Evolutionary conservation across 2,797 vertebrate species (phyloP), one percentile per base, ranked within the genome.

Genomic region (Tokudaia tokunoshimensis): DNA sequence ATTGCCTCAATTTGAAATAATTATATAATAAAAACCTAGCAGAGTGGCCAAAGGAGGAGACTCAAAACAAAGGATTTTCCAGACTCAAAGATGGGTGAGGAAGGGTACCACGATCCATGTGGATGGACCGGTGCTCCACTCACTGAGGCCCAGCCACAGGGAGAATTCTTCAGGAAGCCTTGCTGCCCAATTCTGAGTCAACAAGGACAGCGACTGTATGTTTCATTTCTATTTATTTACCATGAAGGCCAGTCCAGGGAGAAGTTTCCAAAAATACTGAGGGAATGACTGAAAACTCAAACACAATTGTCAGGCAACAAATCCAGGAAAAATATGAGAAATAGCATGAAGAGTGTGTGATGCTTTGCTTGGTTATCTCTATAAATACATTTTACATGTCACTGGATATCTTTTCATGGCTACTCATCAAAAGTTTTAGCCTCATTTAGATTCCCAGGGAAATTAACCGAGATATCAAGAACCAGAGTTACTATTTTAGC

Each of bases 361-460:
- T 17, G 83, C 70, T 84, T 52, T 50, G 47, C 17, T 82, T 13
- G 6, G 13, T 31, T 91, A 10, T 82, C 55, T 92, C 90, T 81
- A 94, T 24, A 89, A 89, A 75, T 55, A 3, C 47, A 67, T 93
- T 94, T 94, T 75, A 86, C 86, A 91, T 83, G 80, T 89, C 41
- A 83, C n/a, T 78, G 81, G n/a, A 61, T 95, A 89, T 87, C 22
- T 55, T 94, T 78, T 85, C 59, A 92, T 47, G 79, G 24, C 20
- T 88, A 26, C 7, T 84, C 26, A 75, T 91, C 55, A 47, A 95
- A 90, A 67, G 22, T 89, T 59, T 81, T 80, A 92, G 82, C 74
- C 72, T 82, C 10, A 93, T 55, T 90, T 93, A 67, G 41, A 92
- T 90, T 88, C 31, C 61, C 59, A 79, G 52, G 44, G 50, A 90